A percentile compares a stretch with the other conserved stretches of the same genome.
Conservation (phyloP, 2,797 vertebrate species). For the Sebastes trivittatus region DNA sequence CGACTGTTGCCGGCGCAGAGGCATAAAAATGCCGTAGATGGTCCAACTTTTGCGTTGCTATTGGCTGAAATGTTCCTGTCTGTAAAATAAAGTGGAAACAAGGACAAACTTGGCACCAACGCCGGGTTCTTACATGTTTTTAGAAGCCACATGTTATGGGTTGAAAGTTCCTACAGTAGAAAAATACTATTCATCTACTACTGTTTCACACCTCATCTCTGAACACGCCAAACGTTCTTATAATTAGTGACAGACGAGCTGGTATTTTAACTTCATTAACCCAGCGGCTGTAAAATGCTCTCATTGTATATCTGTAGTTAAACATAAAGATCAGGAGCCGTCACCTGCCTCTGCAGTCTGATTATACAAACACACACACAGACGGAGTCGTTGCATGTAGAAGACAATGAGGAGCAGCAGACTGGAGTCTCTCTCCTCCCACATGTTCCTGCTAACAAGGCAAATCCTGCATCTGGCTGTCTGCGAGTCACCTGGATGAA, state of each 20-base stretch:
- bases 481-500: not conserved
- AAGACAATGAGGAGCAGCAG: not conserved
- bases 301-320: not conserved
- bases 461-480: conserved; percentile 1
- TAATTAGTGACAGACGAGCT: not conserved
- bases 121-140: too few relatives aligned
- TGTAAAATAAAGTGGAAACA: too few relatives aligned
- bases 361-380: not conserved
- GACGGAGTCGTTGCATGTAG: not conserved
- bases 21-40: not conserved
- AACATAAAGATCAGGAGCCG: not conserved
- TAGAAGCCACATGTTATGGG: not conserved
- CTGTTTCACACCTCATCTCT: not conserved
- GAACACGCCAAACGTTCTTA: not conserved
- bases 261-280: not conserved
- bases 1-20: too few relatives aligned
- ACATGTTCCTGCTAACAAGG: not conserved
- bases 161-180: not conserved
- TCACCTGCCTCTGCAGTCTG: not conserved
- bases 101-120: too few relatives aligned
- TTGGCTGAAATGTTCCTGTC: too few relatives aligned
- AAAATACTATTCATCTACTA: not conserved
- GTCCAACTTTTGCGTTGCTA: not conserved
- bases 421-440: conserved; percentile 14
- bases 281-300: not conserved